phyloP scores from a whole-genome alignment of 2,888 invertebrate species.

The Penaeus monodon region DNA sequence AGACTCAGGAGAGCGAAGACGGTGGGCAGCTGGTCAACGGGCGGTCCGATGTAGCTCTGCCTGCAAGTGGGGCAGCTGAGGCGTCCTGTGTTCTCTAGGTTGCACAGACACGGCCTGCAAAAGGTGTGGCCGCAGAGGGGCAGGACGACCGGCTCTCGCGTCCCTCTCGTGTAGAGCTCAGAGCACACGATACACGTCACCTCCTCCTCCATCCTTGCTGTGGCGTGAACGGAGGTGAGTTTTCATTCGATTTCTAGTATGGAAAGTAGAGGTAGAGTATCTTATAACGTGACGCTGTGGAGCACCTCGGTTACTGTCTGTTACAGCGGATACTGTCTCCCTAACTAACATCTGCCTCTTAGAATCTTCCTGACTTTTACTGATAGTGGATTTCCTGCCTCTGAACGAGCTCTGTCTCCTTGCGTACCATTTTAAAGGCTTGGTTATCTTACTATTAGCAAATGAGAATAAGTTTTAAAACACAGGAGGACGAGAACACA shows the following conservation, averaged over 20 bases:
- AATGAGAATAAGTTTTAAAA: too few relatives aligned
- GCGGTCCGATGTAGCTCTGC: slow-evolving; percentile 34
- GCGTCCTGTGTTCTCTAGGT: slow-evolving; percentile 45
- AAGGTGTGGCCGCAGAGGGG: slow-evolving; percentile 63
- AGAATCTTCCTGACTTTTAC: too few relatives aligned
- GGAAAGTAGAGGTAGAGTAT: too few relatives aligned
- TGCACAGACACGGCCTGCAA: slow-evolving; percentile 58
- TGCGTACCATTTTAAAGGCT: too few relatives aligned
- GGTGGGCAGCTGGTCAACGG: slow-evolving; percentile 24
- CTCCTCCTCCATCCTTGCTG: neutral
- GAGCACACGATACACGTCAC: slow-evolving; percentile 57
- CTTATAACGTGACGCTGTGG: too few relatives aligned
- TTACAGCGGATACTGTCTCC: too few relatives aligned
- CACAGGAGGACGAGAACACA: too few relatives aligned
- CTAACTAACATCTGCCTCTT: too few relatives aligned
- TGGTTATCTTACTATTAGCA: too few relatives aligned
- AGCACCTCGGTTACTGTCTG: too few relatives aligned
- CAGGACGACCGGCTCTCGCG: slow-evolving; percentile 54
- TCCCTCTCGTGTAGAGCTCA: slow-evolving; percentile 55
- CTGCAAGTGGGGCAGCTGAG: slow-evolving; percentile 60
- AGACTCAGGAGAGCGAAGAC: slow-evolving; percentile 19
- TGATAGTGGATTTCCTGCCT: too few relatives aligned
- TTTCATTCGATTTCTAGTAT: neutral
- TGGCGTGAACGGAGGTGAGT: neutral
- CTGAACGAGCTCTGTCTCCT: too few relatives aligned